These are phyloP conservation scores for Sericinus montela DNA, from an alignment of 2,888 invertebrate species.

Conservation along the genomic window DNA sequence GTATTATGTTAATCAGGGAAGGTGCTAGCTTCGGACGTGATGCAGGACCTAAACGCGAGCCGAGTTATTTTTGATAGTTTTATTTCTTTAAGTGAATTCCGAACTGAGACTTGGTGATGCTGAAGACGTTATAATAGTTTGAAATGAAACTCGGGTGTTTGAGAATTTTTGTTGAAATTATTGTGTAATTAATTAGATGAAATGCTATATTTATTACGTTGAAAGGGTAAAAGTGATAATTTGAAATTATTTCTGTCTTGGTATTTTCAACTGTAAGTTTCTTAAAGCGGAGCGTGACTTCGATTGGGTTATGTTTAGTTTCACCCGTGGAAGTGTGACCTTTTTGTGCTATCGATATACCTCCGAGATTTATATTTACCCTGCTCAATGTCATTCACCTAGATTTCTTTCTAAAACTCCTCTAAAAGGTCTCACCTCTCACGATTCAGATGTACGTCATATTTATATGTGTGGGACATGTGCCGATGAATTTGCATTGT, in stretches of 20 bases:
- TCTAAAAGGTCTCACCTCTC: constrained; percentile 32
- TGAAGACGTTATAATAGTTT: constrained; percentile 70
- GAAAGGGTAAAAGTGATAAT: constrained; percentile 64
- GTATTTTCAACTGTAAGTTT: constrained; percentile 64
- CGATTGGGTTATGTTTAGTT: constrained; percentile 51
- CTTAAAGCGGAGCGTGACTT: constrained; percentile 57
- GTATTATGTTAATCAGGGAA: constrained; percentile 75
- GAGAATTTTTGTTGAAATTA: constrained; percentile 76
- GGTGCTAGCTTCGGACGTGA: constrained; percentile 79
- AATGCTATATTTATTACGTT: constrained; percentile 77
- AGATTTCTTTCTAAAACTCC: constrained; percentile 13
- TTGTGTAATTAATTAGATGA: constrained; percentile 75
- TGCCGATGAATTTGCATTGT: constrained; percentile 40
- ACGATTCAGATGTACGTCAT: constrained; percentile 38
- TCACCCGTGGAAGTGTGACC: constrained; percentile 39
- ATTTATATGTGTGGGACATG: constrained; percentile 58
- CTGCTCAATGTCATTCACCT: constrained; percentile 3
- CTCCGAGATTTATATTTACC: constrained; percentile 19
- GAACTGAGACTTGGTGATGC: constrained; percentile 72
- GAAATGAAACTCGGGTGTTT: constrained; percentile 66
- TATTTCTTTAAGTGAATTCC: constrained; percentile 77
- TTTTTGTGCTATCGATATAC: constrained; percentile 22
- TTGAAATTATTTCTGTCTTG: constrained; percentile 78
- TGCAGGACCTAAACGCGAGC: constrained; percentile 75
- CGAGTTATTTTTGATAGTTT: constrained; percentile 80